Base-by-base conservation (phyloP, 2,113 vertebrate genomes). In the Myiopsitta monachus region DNA sequence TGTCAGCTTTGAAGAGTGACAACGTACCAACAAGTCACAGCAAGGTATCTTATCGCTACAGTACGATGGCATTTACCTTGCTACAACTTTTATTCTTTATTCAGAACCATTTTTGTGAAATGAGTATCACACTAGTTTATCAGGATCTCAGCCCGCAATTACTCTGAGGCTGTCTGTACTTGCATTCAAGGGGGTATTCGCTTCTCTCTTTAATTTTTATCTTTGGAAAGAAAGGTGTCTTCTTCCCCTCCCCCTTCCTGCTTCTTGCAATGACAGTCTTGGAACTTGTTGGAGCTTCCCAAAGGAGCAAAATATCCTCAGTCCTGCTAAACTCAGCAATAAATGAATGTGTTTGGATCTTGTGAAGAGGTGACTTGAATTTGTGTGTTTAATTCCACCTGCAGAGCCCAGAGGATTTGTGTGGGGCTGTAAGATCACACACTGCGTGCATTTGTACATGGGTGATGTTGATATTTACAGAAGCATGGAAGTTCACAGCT, bases 401-500 rank as follows among this genome's bases (percentile, higher is more conserved):
- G 1, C n/a, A 63, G 59, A 64, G 36, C 91, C 74, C 87, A 49
- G 49, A 67, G 63, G 84, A 88, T 59, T 66, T 79, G 87, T 68
- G 70, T 6, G 2, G n/a, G 78, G 10, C 84, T 94, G 89, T 85
- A 91, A 84, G 87, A 89, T 83, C 91, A 77, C 74, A 73, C 47
- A 31, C 33, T 24, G 39, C 57, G 18, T 51, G 54, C 93, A 57
- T 78, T 95, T 2, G 4, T 72, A 57, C 67, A 33, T 46, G 46
- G 39, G 31, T 14, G 76, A 80, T 80, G 75, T 16, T 92, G 87
- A 54, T 95, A 91, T 73, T 90, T 91, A 74, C 90, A 93, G 82
- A 73, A 80, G 63, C 68, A 66, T 54, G 11, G 7, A 87, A 95
- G 93, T 94, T 95, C 59, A 2, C 87, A 88, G 87, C 70, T 90